Evolutionary conservation across 1,140 invertebrate species (phyloP).

Genomic region (Danaus plexippus): DNA sequence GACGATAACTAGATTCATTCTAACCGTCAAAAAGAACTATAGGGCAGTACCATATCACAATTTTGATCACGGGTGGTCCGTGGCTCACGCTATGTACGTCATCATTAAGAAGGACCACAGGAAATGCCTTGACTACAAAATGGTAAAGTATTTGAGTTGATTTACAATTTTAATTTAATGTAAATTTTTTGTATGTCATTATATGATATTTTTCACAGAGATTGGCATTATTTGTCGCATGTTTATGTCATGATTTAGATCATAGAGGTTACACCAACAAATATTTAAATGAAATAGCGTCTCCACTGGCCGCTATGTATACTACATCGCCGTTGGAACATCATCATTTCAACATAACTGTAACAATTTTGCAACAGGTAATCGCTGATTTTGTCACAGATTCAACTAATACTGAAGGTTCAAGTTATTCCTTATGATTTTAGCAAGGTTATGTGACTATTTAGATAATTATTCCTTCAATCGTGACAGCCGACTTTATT

Average conservation of each 20-base stretch:
- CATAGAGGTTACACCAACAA: conserved; percentile 88
- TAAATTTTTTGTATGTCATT: conserved; percentile 6
- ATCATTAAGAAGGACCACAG: conserved; percentile 74
- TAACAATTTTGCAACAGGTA: conserved; percentile 86
- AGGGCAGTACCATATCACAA: conserved; percentile 87
- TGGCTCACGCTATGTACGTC: conserved; percentile 86
- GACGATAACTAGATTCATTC: conserved; percentile 79
- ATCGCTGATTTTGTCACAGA: too few species aligned
- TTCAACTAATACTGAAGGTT: too few species aligned
- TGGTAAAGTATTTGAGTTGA: conserved; percentile 25
- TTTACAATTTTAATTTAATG: background rate
- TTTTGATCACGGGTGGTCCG: conserved; percentile 89
- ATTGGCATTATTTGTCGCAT: conserved; percentile 83
- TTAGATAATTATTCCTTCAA: too few species aligned
- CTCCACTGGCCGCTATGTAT: conserved; percentile 86
- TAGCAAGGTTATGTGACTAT: too few species aligned
- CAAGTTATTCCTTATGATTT: too few species aligned
- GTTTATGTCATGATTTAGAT: conserved; percentile 88
- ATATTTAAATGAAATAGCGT: conserved; percentile 87
- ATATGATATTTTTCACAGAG: conserved; percentile 69
- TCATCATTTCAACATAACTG: conserved; percentile 91
- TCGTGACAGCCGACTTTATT: conserved; percentile 12
- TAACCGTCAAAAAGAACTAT: conserved; percentile 90
- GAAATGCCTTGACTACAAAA: conserved; percentile 42
- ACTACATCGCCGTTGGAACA: conserved; percentile 89